phyloP scores from a whole-genome alignment of 2,888 invertebrate genomes.

The Lottia gigantea region DNA sequence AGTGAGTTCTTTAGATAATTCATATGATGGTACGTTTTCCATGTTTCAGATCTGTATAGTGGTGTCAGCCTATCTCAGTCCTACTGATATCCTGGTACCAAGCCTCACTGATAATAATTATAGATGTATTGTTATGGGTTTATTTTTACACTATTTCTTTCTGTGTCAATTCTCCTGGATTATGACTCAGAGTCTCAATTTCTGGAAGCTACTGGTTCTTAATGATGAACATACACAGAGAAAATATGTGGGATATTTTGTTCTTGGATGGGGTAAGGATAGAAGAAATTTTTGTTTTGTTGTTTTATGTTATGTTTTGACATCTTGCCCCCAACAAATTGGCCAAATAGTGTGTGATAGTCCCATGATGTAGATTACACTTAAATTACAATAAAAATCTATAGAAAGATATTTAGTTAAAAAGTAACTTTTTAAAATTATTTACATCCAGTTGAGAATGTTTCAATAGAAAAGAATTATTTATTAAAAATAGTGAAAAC shows the following conservation, averaged over 20 bases:
- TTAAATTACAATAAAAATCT: too few relatives aligned
- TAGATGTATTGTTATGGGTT: constrained; percentile 63
- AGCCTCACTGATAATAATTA: constrained; percentile 51
- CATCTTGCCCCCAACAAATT: too few relatives aligned
- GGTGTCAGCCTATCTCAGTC: constrained; percentile 61
- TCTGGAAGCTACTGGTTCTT: constrained; percentile 63
- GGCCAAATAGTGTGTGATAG: too few relatives aligned
- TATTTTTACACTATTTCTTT: constrained; percentile 65
- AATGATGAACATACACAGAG: constrained; percentile 67
- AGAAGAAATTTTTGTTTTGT: too few relatives aligned
- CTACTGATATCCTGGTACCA: constrained; percentile 51
- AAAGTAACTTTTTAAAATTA: too few relatives aligned
- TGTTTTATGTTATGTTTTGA: neutral
- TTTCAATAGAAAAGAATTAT: too few relatives aligned
- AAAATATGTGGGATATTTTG: constrained; percentile 60
- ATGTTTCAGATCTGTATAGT: constrained; percentile 58
- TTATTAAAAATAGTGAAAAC: too few relatives aligned
- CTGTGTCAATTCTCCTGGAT: constrained; percentile 66
- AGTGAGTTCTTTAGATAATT: too few relatives aligned
- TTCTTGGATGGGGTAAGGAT: constrained; percentile 65
- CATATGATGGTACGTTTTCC: too few relatives aligned
- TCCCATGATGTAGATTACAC: too few relatives aligned
- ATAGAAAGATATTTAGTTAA: too few relatives aligned
- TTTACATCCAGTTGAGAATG: too few relatives aligned
- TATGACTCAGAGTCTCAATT: constrained; percentile 61